Evolutionary conservation across 1,140 invertebrate species (phyloP).

Genomic region (Halictus rubicundus): DNA sequence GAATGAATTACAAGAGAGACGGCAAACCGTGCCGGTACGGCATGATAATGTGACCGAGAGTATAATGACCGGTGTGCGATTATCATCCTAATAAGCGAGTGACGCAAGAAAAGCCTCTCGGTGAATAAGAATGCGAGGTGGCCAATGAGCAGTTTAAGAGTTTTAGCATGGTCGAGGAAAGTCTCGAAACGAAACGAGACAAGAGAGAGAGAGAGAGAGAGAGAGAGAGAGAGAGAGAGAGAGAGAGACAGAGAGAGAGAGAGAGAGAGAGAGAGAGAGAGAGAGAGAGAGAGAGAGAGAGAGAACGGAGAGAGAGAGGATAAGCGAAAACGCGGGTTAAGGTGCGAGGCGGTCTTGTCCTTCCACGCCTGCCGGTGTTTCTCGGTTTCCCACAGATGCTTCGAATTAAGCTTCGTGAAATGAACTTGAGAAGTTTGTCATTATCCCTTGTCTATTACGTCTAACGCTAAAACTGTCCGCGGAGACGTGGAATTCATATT

Average conservation of each 20-base stretch:
- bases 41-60: slow-evolving; percentile 75
- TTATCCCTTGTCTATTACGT: slow-evolving; percentile 35
- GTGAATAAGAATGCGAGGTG: slow-evolving; percentile 46
- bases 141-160: slow-evolving; percentile 39
- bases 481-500: background rate
- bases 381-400: slow-evolving; percentile 36
- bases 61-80: slow-evolving; percentile 75
- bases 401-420: slow-evolving; percentile 36
- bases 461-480: background rate
- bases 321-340: background rate
- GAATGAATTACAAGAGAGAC: slow-evolving; percentile 70
- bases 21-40: slow-evolving; percentile 65
- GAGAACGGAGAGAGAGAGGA: too few species aligned
- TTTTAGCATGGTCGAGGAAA: slow-evolving; percentile 31
- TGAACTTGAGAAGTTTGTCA: slow-evolving; percentile 43
- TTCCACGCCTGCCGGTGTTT: slow-evolving; percentile 19
- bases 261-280: too few species aligned
- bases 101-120: slow-evolving; percentile 62
- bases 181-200: slow-evolving; percentile 5
- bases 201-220: background rate
- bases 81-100: slow-evolving; percentile 77
- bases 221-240: too few species aligned
- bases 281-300: too few species aligned
- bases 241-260: too few species aligned
- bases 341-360: slow-evolving; percentile 16